A percentile compares a stretch with the other conserved stretches of the same genome.
Conservation (phyloP, 2,888 invertebrate species). For the Drosophila monieri region DNA sequence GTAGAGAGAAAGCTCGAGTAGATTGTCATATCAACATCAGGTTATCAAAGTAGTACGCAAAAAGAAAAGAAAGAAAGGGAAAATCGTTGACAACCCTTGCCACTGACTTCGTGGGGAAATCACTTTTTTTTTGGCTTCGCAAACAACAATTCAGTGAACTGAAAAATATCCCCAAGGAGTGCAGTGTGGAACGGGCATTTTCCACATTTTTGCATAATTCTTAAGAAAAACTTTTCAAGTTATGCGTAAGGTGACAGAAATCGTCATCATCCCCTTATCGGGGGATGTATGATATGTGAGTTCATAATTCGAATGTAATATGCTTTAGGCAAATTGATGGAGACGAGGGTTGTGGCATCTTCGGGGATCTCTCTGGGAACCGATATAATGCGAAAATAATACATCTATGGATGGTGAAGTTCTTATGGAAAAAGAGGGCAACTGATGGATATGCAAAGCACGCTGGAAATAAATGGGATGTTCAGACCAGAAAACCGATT, state of each 20-base stretch:
- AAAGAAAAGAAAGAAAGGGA: conserved; percentile 4
- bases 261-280: conserved; percentile 60
- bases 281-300: conserved; percentile 44
- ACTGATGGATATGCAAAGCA: conserved; percentile 4
- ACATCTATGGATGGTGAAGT: neutral
- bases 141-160: conserved; percentile 71
- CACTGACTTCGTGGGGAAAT: conserved; percentile 46
- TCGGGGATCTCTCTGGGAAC: conserved; percentile 13
- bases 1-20: neutral
- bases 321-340: conserved; percentile 38
- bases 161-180: conserved; percentile 77
- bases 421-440: neutral
- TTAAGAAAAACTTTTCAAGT: conserved; percentile 56
- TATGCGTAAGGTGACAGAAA: conserved; percentile 58
- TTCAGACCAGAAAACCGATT: conserved; percentile 12
- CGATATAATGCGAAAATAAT: conserved; percentile 37
- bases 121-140: conserved; percentile 59
- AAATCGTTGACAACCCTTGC: conserved; percentile 60
- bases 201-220: conserved; percentile 70
- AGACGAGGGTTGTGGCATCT: conserved; percentile 25
- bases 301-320: conserved; percentile 64
- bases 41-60: conserved; percentile 37
- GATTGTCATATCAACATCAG: conserved; percentile 62
- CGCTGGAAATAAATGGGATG: conserved; percentile 9
- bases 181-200: conserved; percentile 47